A percentile compares a stretch with the other conserved stretches of the same genome.
These are phyloP conservation scores for Actenoides hombroni DNA, from an alignment of 2,113 vertebrate genomes.

Conservation along the genomic window DNA sequence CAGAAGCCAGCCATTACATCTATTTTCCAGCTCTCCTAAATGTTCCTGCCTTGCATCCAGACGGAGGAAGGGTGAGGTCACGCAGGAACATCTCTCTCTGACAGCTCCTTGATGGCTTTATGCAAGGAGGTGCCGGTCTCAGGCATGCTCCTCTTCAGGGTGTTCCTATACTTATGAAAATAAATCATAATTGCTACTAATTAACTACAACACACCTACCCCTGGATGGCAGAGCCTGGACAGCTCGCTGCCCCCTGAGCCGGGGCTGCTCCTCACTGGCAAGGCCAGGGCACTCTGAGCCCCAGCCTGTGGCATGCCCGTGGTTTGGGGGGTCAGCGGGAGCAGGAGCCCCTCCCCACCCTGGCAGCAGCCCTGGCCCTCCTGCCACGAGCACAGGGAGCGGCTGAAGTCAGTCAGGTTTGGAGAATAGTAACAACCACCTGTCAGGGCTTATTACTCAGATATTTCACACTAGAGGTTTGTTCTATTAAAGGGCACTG, in stretches of 20 bases:
- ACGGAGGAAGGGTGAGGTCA: constrained; percentile 32
- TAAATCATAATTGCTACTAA: too few species aligned
- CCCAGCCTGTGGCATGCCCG: rapidly evolving
- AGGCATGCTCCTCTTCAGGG: neutral
- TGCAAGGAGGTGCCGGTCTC: neutral
- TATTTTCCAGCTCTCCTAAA: constrained; percentile 1
- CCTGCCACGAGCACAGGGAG: neutral
- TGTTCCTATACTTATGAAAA: neutral
- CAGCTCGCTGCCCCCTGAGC: rapidly evolving
- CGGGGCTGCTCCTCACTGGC: rapidly evolving
- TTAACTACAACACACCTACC: rapidly evolving
- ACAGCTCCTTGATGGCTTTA: constrained; percentile 53
- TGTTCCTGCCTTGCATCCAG: constrained; percentile 31
- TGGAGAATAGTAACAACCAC: constrained; percentile 12
- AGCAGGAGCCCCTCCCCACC: neutral
- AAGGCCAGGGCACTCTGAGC: rapidly evolving
- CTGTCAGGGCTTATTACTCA: constrained; percentile 46
- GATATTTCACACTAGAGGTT: constrained; percentile 34
- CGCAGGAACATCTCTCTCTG: neutral
- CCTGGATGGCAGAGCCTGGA: neutral
- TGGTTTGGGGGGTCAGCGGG: rapidly evolving
- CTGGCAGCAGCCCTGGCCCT: neutral
- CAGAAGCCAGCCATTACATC: constrained; percentile 12
- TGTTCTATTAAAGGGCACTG: constrained; percentile 46
- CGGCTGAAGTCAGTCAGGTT: constrained; percentile 22